Evolutionary conservation across 1,140 invertebrate species (phyloP).

Genomic region (Anastatus disparis): DNA sequence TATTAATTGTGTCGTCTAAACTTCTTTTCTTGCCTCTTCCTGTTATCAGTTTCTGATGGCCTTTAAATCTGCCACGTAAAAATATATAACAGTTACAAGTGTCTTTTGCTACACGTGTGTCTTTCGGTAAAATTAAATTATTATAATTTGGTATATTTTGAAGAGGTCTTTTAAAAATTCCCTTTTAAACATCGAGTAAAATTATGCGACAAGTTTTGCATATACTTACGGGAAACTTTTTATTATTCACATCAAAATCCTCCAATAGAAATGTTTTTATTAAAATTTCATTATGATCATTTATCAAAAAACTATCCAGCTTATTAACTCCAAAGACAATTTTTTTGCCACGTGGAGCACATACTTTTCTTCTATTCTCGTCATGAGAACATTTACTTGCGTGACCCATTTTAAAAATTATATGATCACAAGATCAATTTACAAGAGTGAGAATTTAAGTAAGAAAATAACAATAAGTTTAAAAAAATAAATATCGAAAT

Average conservation of each 20-base stretch:
- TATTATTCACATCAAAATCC: slow-evolving; percentile 3
- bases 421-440: no score
- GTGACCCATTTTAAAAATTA: not conserved
- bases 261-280: slow-evolving; percentile 2
- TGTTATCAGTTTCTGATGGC: no score
- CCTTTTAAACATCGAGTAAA: no score
- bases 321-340: slow-evolving; percentile 4
- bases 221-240: slow-evolving; percentile 18
- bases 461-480: no score
- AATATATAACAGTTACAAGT: not conserved
- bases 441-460: no score
- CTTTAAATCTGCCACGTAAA: not conserved
- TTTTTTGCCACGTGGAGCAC: slow-evolving; percentile 4
- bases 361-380: slow-evolving; percentile 18
- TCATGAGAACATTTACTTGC: slow-evolving; percentile 50
- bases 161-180: no score
- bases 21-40: not conserved
- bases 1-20: not conserved
- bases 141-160: slow-evolving; percentile 5
- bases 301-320: not conserved
- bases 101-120: not conserved
- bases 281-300: not conserved
- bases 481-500: no score
- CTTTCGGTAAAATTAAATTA: slow-evolving; percentile 4
- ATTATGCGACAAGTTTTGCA: not conserved